These are phyloP conservation scores for Scolopax mira DNA, from an alignment of 2,113 vertebrate genomes.

Conservation along the genomic window DNA sequence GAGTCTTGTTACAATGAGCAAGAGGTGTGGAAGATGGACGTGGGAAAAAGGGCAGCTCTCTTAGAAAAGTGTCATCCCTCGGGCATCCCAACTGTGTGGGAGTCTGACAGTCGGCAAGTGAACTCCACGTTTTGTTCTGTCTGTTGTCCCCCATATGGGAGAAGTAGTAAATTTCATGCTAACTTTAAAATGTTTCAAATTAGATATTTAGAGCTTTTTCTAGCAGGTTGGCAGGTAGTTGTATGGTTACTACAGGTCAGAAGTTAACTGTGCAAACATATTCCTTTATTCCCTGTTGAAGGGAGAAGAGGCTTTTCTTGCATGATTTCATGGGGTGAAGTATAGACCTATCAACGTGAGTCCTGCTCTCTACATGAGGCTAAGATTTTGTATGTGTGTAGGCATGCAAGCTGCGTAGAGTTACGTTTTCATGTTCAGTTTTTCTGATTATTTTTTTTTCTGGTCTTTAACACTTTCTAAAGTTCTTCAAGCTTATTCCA, in stretches of 20 bases:
- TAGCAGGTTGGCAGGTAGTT: not conserved
- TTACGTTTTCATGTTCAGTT: not conserved
- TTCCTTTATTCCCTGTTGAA: not conserved
- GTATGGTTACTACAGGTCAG: not conserved
- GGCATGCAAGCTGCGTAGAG: not conserved
- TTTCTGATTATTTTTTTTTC: not conserved
- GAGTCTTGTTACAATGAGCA: not conserved
- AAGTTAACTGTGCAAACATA: not conserved
- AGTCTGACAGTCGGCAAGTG: not conserved
- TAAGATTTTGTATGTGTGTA: not conserved
- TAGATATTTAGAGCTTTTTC: not conserved
- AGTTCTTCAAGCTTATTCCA: not conserved
- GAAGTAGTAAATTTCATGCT: not conserved
- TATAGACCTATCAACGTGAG: fast-evolving
- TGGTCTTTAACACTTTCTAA: not conserved
- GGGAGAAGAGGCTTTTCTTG: not conserved
- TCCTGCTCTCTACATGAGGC: not conserved
- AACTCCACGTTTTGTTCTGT: not conserved
- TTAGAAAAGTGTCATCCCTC: not conserved
- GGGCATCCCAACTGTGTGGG: not conserved
- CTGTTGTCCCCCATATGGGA: not conserved
- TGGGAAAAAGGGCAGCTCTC: not conserved
- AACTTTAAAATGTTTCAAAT: not conserved
- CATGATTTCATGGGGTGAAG: not conserved
- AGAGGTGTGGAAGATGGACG: not conserved